phyloP scores from a whole-genome alignment of 2,113 vertebrate genomes.

The Athene noctua region DNA sequence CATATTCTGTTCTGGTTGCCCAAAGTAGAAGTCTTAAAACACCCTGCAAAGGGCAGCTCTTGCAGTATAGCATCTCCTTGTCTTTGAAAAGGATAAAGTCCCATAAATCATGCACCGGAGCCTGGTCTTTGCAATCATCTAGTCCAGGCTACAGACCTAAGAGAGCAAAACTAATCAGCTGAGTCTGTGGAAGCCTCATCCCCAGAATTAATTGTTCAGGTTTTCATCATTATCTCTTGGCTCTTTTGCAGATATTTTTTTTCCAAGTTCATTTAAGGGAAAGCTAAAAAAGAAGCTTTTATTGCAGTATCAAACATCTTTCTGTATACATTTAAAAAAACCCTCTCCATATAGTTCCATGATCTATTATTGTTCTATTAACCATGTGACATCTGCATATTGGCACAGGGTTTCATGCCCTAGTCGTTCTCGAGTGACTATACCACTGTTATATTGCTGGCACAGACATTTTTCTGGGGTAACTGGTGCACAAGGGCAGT shows the following conservation, averaged over 20 bases:
- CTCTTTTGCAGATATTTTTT: neutral
- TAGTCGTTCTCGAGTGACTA: neutral
- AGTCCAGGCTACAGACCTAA: neutral
- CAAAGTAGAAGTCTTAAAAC: neutral
- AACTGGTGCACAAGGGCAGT: constrained; percentile 47
- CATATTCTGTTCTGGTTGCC: neutral
- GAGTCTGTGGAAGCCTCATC: neutral
- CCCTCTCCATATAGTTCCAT: neutral
- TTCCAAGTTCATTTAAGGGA: neutral
- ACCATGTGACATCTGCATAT: neutral
- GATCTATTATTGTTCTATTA: neutral
- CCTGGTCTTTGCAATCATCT: neutral
- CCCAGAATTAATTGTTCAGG: constrained; percentile 18
- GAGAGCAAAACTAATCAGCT: constrained; percentile 14
- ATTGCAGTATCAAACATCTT: neutral
- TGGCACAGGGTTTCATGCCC: neutral
- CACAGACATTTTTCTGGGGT: constrained; percentile 37
- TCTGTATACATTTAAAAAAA: neutral
- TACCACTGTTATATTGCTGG: constrained; percentile 10
- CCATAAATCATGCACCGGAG: neutral
- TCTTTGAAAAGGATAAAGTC: neutral
- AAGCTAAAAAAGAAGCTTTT: neutral
- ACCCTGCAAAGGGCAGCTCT: neutral
- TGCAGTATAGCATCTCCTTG: neutral
- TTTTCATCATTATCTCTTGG: constrained; percentile 10